A percentile compares a stretch with the other conserved stretches of the same genome.
phyloP scores from a whole-genome alignment of 1,140 invertebrate genomes.

The Dendroctonus valens region DNA sequence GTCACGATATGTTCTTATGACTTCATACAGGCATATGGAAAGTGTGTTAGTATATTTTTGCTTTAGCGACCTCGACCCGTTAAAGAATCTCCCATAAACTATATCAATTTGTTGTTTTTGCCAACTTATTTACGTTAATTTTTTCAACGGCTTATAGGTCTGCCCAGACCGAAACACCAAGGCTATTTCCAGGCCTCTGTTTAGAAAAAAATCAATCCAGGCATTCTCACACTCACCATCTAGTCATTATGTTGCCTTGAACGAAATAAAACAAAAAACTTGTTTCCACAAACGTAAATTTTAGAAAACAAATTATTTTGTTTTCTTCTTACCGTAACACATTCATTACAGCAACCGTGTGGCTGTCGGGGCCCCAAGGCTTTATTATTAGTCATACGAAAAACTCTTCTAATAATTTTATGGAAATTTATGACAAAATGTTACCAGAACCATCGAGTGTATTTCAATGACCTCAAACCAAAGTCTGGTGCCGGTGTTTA shows the following conservation, averaged over 20 bases:
- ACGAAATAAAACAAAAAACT: no score
- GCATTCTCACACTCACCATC: no score
- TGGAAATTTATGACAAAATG: constrained; percentile 15
- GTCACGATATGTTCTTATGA: constrained; percentile 1
- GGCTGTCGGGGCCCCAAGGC: not conserved
- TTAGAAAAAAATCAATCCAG: no score
- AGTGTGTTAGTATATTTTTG: constrained; percentile 5
- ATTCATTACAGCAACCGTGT: no score
- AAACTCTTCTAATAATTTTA: constrained; percentile 16
- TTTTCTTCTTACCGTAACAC: no score
- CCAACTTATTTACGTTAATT: no score
- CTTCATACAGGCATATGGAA: not conserved
- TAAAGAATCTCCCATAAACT: not conserved
- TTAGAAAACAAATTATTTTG: no score
- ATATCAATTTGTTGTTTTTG: no score
- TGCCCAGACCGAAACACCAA: no score
- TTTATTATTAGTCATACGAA: not conserved
- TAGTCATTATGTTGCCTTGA: no score
- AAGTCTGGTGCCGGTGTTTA: constrained; percentile 16
- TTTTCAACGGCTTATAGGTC: not conserved
- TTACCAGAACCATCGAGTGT: constrained; percentile 6
- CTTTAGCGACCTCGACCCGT: constrained; percentile 1
- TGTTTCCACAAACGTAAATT: no score
- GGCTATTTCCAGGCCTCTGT: no score
- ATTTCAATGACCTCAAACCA: constrained; percentile 21